These are phyloP conservation scores for Limenitis camilla DNA, from an alignment of 2,888 invertebrate genomes.

Conservation along the genomic window DNA sequence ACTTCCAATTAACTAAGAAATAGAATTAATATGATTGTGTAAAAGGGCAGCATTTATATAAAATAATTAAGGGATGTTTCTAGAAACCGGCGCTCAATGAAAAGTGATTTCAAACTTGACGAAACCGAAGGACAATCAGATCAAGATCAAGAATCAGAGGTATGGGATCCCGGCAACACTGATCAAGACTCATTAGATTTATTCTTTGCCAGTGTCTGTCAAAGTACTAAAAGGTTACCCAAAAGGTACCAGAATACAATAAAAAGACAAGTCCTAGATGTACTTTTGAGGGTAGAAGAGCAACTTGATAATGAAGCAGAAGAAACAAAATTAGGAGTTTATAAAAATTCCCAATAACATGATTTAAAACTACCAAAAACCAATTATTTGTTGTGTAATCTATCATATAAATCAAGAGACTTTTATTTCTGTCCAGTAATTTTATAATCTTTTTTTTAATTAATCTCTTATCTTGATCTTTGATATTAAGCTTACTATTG, in stretches of 20 bases:
- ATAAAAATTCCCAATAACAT: slow-evolving; percentile 10
- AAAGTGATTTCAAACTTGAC: slow-evolving; percentile 44
- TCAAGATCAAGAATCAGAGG: slow-evolving; percentile 31
- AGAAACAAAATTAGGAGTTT: slow-evolving; percentile 23
- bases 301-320: slow-evolving; percentile 40
- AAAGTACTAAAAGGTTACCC: slow-evolving; percentile 55
- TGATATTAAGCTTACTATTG: no score
- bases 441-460: no score
- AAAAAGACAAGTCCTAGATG: slow-evolving; percentile 54
- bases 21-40: no score
- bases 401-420: no score
- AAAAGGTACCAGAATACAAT: slow-evolving; percentile 42
- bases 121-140: slow-evolving; percentile 44
- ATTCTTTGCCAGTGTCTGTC: slow-evolving; percentile 66
- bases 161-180: slow-evolving; percentile 39
- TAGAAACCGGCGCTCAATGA: slow-evolving; percentile 39
- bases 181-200: slow-evolving; percentile 54
- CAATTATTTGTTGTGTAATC: no score
- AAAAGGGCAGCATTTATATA: slow-evolving; percentile 6
- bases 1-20: not conserved
- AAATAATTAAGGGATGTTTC: slow-evolving; percentile 5
- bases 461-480: no score
- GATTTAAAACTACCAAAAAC: no score
- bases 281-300: slow-evolving; percentile 52
- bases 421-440: no score